These are phyloP conservation scores for Trichechus manatus DNA, from an alignment of 2,113 vertebrate species.

Conservation along the genomic window DNA sequence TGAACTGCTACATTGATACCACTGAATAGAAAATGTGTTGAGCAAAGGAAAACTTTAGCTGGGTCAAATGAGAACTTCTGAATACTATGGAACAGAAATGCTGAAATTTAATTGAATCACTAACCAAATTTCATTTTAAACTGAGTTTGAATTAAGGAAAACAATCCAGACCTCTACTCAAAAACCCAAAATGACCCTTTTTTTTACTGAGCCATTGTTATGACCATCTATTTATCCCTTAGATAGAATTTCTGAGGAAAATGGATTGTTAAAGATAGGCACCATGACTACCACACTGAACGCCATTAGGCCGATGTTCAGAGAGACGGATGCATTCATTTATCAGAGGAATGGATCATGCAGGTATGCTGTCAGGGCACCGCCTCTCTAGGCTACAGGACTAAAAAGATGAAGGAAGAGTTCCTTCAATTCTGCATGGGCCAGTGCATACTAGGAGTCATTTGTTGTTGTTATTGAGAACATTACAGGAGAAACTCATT, in stretches of 20 bases:
- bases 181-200: neutral
- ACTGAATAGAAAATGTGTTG: neutral
- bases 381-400: rapidly evolving
- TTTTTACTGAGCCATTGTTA: neutral
- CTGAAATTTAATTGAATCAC: conserved; percentile 5
- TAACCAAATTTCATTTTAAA: conserved; percentile 36
- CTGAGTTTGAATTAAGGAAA: neutral
- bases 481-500: neutral
- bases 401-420: no score
- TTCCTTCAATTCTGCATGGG: rapidly evolving
- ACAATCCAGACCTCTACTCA: neutral
- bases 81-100: neutral
- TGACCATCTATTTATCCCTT: neutral
- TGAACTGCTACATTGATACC: neutral
- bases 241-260: neutral
- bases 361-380: neutral
- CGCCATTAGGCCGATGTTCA: neutral
- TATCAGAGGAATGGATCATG: no score
- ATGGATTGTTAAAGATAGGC: neutral
- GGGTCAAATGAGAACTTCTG: neutral
- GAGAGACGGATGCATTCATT: neutral
- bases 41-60: neutral
- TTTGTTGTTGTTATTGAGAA: neutral
- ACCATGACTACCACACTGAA: neutral
- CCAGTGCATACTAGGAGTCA: rapidly evolving